A percentile compares a stretch with the other conserved stretches of the same genome.
These are phyloP conservation scores for Mohoua ochrocephala DNA, from an alignment of 2,113 vertebrate genomes.

Conservation along the genomic window DNA sequence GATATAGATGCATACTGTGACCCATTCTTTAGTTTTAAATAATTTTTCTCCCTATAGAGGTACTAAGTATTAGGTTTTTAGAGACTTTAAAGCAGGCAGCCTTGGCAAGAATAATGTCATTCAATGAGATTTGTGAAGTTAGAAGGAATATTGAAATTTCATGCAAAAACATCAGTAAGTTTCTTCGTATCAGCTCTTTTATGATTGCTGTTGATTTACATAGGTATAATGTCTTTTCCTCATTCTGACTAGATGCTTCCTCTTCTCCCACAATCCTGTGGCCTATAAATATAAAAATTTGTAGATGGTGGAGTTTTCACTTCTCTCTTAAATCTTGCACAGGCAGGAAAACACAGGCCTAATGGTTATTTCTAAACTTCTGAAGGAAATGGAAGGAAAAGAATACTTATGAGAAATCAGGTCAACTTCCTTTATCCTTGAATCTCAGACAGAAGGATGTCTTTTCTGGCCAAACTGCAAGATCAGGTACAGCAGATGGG, in stretches of 20 bases:
- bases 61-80: background rate
- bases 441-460: background rate
- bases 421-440: background rate
- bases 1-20: background rate
- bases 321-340: background rate
- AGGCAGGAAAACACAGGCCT: background rate
- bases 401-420: background rate
- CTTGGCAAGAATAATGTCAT: background rate
- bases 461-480: background rate
- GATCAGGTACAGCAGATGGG: background rate
- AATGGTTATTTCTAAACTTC: background rate
- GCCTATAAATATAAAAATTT: background rate
- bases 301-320: background rate
- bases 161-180: background rate
- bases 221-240: background rate
- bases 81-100: background rate
- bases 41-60: background rate
- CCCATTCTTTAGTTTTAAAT: background rate
- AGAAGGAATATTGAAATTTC: background rate
- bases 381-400: background rate
- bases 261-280: background rate
- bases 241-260: background rate
- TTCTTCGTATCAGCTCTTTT: background rate
- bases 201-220: background rate
- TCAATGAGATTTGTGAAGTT: background rate